Percentiles rank a stretch among this genome's conserved stretches.
phyloP scores from a whole-genome alignment of 1,140 invertebrate species.

The Helicoverpa armigera region DNA sequence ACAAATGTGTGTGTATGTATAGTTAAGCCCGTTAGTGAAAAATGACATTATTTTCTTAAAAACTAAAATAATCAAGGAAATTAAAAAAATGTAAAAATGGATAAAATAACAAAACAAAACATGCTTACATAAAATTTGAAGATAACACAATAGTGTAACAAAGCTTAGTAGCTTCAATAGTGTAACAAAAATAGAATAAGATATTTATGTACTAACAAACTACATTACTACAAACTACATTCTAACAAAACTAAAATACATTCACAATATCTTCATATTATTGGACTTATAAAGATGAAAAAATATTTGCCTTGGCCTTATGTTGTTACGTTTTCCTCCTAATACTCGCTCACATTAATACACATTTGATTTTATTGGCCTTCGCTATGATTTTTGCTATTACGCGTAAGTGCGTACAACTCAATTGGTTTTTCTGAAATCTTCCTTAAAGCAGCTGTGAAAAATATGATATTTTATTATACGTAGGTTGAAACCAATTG shows the following conservation, averaged over 20 bases:
- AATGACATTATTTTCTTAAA: no score
- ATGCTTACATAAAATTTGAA: no score
- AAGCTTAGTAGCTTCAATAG: no score
- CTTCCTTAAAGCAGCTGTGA: neutral
- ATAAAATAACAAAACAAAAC: no score
- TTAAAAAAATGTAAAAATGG: no score
- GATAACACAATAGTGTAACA: no score
- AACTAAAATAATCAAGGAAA: no score
- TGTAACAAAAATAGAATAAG: neutral
- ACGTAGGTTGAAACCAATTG: neutral
- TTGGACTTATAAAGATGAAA: slow-evolving; percentile 21
- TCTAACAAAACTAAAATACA: neutral
- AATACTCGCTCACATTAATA: slow-evolving; percentile 7
- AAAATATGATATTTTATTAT: neutral
- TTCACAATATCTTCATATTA: slow-evolving; percentile 9
- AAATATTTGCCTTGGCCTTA: slow-evolving; percentile 11
- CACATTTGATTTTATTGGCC: slow-evolving; percentile 15
- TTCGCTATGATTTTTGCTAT: neutral
- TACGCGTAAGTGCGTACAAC: no score
- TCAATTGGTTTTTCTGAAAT: neutral
- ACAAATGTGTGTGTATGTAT: no score
- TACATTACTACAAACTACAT: neutral
- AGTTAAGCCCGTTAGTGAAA: no score
- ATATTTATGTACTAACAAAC: no score
- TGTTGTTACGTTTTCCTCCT: neutral